Percentiles rank a stretch among this genome's conserved stretches.
phyloP scores from a whole-genome alignment of 2,888 invertebrate species.

The Sialis fuliginosa region DNA sequence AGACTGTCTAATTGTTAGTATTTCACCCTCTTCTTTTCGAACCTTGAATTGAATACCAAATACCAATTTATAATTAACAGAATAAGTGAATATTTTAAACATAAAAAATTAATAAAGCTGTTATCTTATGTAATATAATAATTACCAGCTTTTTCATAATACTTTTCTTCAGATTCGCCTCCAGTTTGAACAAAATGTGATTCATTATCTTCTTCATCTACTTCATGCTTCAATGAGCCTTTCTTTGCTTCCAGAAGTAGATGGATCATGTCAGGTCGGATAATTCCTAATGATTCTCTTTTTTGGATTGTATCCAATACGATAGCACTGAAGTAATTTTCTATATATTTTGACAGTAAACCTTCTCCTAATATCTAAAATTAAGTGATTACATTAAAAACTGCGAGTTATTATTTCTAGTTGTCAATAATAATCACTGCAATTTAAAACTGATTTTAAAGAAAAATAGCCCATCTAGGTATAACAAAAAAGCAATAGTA shows the following conservation, averaged over 20 bases:
- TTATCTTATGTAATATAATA: not conserved
- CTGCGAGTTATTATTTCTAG: not conserved
- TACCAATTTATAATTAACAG: too few relatives aligned
- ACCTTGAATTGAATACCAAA: too few relatives aligned
- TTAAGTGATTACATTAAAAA: not conserved
- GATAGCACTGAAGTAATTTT: slow-evolving; percentile 5
- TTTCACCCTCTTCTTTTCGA: too few relatives aligned
- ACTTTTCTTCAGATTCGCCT: slow-evolving; percentile 13
- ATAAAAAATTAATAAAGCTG: too few relatives aligned
- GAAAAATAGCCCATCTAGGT: too few relatives aligned
- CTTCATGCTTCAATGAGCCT: slow-evolving; percentile 16
- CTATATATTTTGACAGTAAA: not conserved
- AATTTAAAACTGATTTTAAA: not conserved
- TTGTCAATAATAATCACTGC: not conserved
- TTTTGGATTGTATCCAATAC: slow-evolving; percentile 11
- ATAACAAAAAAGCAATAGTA: not conserved
- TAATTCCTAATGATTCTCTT: slow-evolving; percentile 13
- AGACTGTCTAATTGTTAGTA: not conserved
- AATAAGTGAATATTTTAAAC: too few relatives aligned
- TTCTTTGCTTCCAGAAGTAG: slow-evolving; percentile 34
- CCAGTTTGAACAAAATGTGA: slow-evolving; percentile 26
- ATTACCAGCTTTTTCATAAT: not conserved
- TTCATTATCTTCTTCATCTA: slow-evolving; percentile 8
- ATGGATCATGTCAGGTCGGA: slow-evolving; percentile 29
- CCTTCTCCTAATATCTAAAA: slow-evolving; percentile 1